Base-by-base conservation (phyloP, 2,797 vertebrate genomes). In the Siniperca scherzeri region DNA sequence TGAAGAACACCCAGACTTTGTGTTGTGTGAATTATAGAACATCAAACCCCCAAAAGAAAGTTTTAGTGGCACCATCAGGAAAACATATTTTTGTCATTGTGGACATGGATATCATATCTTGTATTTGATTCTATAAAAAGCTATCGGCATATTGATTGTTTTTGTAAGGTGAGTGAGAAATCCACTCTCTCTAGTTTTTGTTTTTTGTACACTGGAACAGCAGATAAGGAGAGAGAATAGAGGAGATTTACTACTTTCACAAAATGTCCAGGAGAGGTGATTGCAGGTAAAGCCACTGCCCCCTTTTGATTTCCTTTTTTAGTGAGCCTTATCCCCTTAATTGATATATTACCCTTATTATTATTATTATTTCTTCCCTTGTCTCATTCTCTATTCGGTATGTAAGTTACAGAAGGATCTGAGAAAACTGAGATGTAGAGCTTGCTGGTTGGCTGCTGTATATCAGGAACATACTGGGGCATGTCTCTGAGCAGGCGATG, bases 1-100 rank as follows among this genome's bases (percentile, higher is more conserved):
- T 46, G 73, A 70, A 81, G 81, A 85, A 78, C 60, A 64, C 57
- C 80, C 70, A 67, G 70, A 70, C 75, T 81, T 66, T 70, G 72
- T 81, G 42, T 81, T 67, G 69, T 44, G 36, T 70, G 82, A 88
- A 77, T 87, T 70, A 57, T 42, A 74, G 19, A 83, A 77, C 55
- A 73, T 74, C 73, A 78, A 74, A 81, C 64, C 62, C n/a, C 4
- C 11, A 64, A 38, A 74, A 73, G 64, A 60, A 84, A 64, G 65
- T 74, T 74, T 79, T 19, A 76, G 55, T 19, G 36, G 22, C 9
- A 17, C 61, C 25, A 25, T 55, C 40, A 44, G 17, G 30, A 38
- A 62, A 85, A 81, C 40, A 74, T 12, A 27, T 21, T 77, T 74
- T 61, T 52, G 5, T 81, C 30, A 61, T 14, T 68, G 13, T 50